Base-by-base conservation (phyloP, 2,113 vertebrate genomes). In the Zingel zingel region DNA sequence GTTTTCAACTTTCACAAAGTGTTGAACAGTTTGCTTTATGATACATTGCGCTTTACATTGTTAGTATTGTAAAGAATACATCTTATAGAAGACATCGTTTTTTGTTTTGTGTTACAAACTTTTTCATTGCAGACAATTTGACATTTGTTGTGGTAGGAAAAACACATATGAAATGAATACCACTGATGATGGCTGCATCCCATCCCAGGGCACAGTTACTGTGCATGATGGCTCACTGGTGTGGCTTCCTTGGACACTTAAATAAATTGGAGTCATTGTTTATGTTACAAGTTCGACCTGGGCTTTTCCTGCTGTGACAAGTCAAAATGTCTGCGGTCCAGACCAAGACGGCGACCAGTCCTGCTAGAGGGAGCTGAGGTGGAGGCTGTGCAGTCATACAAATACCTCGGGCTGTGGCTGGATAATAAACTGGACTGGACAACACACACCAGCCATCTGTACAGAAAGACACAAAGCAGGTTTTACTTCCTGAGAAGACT, bases 251-350 rank as follows among this genome's bases (percentile, higher is more conserved):
- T 9, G 23, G 43, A 70, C 27, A 64, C 18, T 39, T 30, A 30
- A 50, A 75, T 58, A 80, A 64, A 71, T 39, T 21, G 27, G 23
- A 53, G n/a, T 0, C 27, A 15, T 43, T 5, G 39, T 57, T 75
- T 45, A 39, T 43, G 7, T 70, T 53, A 75, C 58, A 25, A 57
- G 16, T 23, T 66, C 15, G 23, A 74, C 57, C 23, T 64, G 64
- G 50, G 15, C 23, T 79, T 67, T 33, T 53, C 15, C 23, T 78
- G 54, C 15, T 9, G 19, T 14, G 23, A 79, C 33, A 21, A 27
- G 39, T 56, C 4, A 30, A 64, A 57, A 57, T 56, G 69, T 23
- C 54, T 77, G 57, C 25, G n/a, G n/a, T n/a, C n/a, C n/a, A n/a
- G n/a, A n/a, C n/a, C n/a, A n/a, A n/a, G n/a, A n/a, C n/a, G n/a